A percentile compares a stretch with the other conserved stretches of the same genome.
Evolutionary conservation across 2,888 invertebrate genomes (phyloP).

Genomic region (Cryptocheilus praepositus): DNA sequence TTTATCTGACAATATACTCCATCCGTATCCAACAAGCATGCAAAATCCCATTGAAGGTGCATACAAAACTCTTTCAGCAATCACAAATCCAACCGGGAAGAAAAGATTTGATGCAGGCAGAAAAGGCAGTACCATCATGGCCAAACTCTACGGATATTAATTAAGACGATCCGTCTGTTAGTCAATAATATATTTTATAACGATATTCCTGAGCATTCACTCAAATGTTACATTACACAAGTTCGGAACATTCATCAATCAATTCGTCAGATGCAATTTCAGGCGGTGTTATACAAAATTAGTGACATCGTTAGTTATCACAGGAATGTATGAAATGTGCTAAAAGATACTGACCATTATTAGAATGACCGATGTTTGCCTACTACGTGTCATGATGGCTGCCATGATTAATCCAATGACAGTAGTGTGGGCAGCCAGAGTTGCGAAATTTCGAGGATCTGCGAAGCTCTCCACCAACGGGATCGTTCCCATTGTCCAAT

Average conservation of each 20-base stretch:
- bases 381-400: conserved; percentile 78
- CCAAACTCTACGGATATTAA: conserved; percentile 82
- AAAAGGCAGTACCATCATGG: conserved; percentile 92
- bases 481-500: conserved; percentile 99
- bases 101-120: conserved; percentile 97
- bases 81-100: conserved; percentile 98
- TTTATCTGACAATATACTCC: conserved; percentile 82
- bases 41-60: conserved; percentile 99
- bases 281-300: too few species aligned
- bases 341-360: conserved; percentile 79
- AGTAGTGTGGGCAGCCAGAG: conserved; percentile 81
- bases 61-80: conserved; percentile 96
- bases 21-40: conserved; percentile 92
- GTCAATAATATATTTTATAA: neutral
- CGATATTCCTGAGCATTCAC: neutral
- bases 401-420: conserved; percentile 79
- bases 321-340: too few species aligned
- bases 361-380: conserved; percentile 81
- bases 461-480: conserved; percentile 87
- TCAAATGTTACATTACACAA: too few species aligned
- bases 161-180: neutral
- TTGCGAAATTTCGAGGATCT: conserved; percentile 89
- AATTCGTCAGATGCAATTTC: too few species aligned
- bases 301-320: too few species aligned
- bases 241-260: too few species aligned